phyloP scores from a whole-genome alignment of 2,113 vertebrate species.

The Polypterus senegalus region DNA sequence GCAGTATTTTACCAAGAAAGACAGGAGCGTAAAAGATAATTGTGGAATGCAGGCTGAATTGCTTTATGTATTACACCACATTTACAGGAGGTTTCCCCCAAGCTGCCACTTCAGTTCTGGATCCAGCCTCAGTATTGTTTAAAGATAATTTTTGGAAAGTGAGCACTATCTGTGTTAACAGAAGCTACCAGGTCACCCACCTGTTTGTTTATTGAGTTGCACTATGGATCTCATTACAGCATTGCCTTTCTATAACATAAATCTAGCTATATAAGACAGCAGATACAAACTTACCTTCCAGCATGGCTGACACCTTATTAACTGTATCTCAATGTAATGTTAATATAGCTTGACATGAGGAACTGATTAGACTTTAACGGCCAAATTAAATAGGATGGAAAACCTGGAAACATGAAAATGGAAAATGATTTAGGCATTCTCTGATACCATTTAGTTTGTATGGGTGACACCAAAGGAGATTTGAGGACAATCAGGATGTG shows the following conservation, averaged over 20 bases:
- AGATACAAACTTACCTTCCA: background rate
- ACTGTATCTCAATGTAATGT: background rate
- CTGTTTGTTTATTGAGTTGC: background rate
- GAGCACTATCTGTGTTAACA: too few relatives aligned
- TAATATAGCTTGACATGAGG: background rate
- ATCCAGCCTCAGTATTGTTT: too few relatives aligned
- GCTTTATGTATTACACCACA: too few relatives aligned
- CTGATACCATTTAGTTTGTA: background rate
- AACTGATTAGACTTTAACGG: background rate
- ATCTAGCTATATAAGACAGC: slow-evolving; percentile 4
- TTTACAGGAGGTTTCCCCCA: too few relatives aligned
- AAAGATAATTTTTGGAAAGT: too few relatives aligned
- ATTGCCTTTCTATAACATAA: background rate
- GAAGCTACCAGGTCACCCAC: too few relatives aligned
- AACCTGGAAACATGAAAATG: slow-evolving; percentile 5
- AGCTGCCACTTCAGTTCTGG: too few relatives aligned
- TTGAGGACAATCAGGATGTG: background rate
- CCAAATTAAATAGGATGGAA: background rate
- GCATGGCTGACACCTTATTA: background rate
- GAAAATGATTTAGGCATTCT: background rate
- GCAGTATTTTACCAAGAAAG: too few relatives aligned
- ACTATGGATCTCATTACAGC: background rate
- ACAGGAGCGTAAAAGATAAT: too few relatives aligned
- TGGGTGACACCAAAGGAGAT: background rate
- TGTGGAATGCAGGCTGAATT: too few relatives aligned